Conservation (phyloP, 2,888 invertebrate species). For the Stenodera caucasica region DNA sequence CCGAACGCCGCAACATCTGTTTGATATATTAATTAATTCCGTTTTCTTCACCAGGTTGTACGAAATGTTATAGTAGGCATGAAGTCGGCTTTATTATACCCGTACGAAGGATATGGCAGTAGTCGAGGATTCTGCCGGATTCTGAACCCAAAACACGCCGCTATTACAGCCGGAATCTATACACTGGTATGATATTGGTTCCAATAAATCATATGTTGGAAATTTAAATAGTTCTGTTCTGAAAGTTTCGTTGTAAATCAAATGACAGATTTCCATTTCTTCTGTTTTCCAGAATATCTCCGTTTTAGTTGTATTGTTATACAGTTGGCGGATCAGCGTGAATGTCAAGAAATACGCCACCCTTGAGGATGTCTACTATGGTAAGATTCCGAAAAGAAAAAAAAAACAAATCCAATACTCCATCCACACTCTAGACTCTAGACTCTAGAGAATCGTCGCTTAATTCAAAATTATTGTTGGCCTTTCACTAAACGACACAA, state of each 20-base stretch:
- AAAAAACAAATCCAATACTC: neutral
- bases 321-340: constrained; percentile 75
- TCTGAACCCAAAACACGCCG: constrained; percentile 72
- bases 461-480: neutral
- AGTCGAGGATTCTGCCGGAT: constrained; percentile 64
- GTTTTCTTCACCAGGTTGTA: constrained; percentile 20
- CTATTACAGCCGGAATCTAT: constrained; percentile 72
- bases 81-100: constrained; percentile 60
- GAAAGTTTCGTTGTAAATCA: constrained; percentile 5
- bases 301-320: constrained; percentile 71
- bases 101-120: constrained; percentile 55
- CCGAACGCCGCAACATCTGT: neutral
- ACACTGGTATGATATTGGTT: constrained; percentile 64
- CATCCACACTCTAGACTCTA: no score
- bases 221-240: constrained; percentile 1
- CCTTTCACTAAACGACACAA: no score
- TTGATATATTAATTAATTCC: neutral
- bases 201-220: constrained; percentile 9
- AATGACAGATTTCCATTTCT: constrained; percentile 16
- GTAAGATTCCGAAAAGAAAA: constrained; percentile 56
- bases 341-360: constrained; percentile 70
- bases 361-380: constrained; percentile 76
- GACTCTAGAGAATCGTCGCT: no score
- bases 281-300: constrained; percentile 72
- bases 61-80: constrained; percentile 48